phyloP scores from a whole-genome alignment of 2,113 vertebrate genomes.

The Oreochromis tanganicae region DNA sequence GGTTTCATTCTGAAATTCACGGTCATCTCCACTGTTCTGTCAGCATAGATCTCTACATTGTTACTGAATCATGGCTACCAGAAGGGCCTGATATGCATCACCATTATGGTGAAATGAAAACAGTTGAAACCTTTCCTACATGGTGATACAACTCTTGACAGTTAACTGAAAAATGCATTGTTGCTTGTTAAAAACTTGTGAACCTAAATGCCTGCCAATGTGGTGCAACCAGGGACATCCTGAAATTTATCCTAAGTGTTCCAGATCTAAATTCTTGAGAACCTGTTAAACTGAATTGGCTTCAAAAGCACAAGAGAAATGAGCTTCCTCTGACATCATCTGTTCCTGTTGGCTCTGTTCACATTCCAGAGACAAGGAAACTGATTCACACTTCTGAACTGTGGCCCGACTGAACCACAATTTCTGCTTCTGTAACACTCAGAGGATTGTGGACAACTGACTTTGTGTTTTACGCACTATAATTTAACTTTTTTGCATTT shows the following conservation, averaged over 20 bases:
- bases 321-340: no score
- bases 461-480: no score
- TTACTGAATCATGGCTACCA: neutral
- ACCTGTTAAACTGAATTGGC: no score
- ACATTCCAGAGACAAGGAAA: no score
- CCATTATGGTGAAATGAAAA: neutral
- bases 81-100: fast-evolving
- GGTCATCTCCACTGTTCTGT: neutral
- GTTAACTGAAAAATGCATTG: neutral
- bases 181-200: neutral
- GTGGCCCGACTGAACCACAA: no score
- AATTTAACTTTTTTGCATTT: no score
- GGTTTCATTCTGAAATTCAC: neutral
- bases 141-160: neutral
- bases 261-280: no score
- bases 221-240: neutral
- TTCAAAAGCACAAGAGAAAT: no score
- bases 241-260: neutral
- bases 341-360: no score
- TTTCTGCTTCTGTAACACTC: no score
- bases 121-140: neutral
- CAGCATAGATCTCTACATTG: fast-evolving
- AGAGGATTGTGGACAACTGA: no score
- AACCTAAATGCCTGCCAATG: neutral
- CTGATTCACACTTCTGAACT: no score